A percentile compares a stretch with the other conserved stretches of the same genome.
Evolutionary conservation across 2,113 vertebrate species (phyloP).

Genomic region (Octodon degus): DNA sequence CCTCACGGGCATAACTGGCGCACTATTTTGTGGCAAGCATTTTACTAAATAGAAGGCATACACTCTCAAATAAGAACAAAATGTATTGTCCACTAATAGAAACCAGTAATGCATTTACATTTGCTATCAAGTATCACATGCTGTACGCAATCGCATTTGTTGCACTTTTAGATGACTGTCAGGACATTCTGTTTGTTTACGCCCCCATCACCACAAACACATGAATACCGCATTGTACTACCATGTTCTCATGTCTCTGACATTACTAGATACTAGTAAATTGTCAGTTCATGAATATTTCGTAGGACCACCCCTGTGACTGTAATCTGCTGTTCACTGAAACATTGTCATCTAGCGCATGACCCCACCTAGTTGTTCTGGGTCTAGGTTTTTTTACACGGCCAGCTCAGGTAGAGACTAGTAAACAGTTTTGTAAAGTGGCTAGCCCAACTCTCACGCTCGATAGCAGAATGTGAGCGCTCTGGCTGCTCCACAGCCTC

Average conservation of each 20-base stretch:
- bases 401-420: background rate
- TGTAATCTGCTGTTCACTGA: background rate
- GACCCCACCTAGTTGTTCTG: background rate
- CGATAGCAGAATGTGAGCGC: background rate
- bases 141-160: background rate
- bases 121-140: background rate
- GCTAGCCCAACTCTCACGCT: background rate
- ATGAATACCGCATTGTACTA: background rate
- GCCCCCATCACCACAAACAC: background rate
- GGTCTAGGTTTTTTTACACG: background rate
- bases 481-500: background rate
- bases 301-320: background rate
- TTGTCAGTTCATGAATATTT: background rate
- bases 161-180: background rate
- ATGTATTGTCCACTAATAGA: background rate
- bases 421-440: background rate
- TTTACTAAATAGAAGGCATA: background rate
- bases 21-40: background rate
- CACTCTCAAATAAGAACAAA: background rate
- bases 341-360: background rate
- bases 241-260: background rate
- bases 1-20: background rate
- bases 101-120: background rate
- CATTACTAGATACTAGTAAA: background rate
- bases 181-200: background rate